phyloP scores from a whole-genome alignment of 2,797 vertebrate species.

The Phataginus tricuspis region DNA sequence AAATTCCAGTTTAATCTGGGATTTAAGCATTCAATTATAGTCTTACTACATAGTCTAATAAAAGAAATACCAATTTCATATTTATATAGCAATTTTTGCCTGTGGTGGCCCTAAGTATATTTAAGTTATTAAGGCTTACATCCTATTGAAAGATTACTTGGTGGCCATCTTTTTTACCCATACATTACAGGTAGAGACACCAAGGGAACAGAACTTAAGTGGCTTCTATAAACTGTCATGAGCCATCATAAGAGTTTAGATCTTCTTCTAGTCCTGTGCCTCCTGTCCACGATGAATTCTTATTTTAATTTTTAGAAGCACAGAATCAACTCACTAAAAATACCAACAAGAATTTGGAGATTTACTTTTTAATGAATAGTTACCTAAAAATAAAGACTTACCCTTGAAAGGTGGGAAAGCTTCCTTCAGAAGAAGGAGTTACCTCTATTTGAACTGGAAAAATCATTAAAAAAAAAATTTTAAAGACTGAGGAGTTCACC shows the following conservation, averaged over 20 bases:
- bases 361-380: constrained; percentile 31
- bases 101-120: constrained; percentile 18
- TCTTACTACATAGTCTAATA: constrained; percentile 22
- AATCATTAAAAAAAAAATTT: constrained; percentile 20
- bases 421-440: constrained; percentile 17
- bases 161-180: neutral
- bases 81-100: constrained; percentile 29
- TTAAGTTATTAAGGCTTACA: constrained; percentile 49
- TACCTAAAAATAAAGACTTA: constrained; percentile 33
- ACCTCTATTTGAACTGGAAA: constrained; percentile 43
- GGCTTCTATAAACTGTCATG: constrained; percentile 53
- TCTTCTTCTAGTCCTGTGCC: constrained; percentile 22
- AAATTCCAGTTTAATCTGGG: neutral
- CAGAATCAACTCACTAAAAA: constrained; percentile 39
- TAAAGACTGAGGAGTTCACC: neutral
- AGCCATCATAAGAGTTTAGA: constrained; percentile 41
- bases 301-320: constrained; percentile 41
- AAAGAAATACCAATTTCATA: constrained; percentile 42
- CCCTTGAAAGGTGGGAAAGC: neutral
- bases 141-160: constrained; percentile 44
- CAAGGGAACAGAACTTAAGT: constrained; percentile 44
- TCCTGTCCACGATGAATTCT: neutral
- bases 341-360: constrained; percentile 25
- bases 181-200: constrained; percentile 58
- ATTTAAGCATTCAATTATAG: constrained; percentile 47